These are phyloP conservation scores for Agrilus biguttatus DNA, from an alignment of 2,888 invertebrate species.

Conservation along the genomic window DNA sequence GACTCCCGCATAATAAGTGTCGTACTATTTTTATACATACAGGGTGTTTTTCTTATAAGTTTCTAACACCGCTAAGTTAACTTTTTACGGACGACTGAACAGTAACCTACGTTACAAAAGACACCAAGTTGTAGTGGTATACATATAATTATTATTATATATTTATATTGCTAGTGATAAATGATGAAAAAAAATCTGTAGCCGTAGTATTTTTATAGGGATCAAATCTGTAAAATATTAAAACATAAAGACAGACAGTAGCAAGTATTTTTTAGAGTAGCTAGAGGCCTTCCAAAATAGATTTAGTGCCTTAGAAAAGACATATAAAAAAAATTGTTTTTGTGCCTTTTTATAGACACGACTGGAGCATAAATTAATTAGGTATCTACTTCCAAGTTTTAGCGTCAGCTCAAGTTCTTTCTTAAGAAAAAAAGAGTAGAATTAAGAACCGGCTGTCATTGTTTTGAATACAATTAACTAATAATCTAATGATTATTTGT, in stretches of 20 bases:
- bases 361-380: slow-evolving; percentile 7
- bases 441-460: too few species aligned
- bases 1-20: slow-evolving; percentile 2
- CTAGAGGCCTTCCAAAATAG: slow-evolving; percentile 26
- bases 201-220: slow-evolving; percentile 14
- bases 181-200: slow-evolving; percentile 7
- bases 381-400: too few species aligned
- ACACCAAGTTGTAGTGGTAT: slow-evolving; percentile 9
- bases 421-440: too few species aligned
- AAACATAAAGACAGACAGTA: slow-evolving; percentile 8
- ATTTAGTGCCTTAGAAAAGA: slow-evolving; percentile 31
- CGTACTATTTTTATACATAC: slow-evolving; percentile 12
- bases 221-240: slow-evolving; percentile 15
- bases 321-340: slow-evolving; percentile 19
- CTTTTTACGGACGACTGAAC: slow-evolving; percentile 10
- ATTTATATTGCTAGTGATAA: slow-evolving; percentile 6
- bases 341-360: slow-evolving; percentile 22
- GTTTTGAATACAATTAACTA: too few species aligned
- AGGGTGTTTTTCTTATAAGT: slow-evolving; percentile 8
- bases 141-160: slow-evolving; percentile 11
- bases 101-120: slow-evolving; percentile 11
- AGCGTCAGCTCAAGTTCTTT: neutral
- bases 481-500: too few species aligned
- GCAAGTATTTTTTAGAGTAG: slow-evolving; percentile 11
- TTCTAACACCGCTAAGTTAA: slow-evolving; percentile 7